Percentiles rank a stretch among this genome's conserved stretches.
phyloP scores from a whole-genome alignment of 1,140 invertebrate genomes.

The Nymphalis io region DNA sequence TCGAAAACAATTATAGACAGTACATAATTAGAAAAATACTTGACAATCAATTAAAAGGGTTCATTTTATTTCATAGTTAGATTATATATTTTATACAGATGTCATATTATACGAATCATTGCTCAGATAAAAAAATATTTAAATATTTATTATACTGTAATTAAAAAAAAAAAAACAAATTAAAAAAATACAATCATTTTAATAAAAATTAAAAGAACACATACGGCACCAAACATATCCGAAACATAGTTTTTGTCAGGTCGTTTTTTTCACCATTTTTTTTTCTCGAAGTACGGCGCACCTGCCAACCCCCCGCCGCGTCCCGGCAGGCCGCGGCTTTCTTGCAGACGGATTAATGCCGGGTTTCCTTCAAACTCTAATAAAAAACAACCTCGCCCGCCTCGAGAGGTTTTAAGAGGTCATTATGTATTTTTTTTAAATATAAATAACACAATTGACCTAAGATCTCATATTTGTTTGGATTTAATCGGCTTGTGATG shows the following conservation, averaged over 20 bases:
- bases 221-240: constrained; percentile 37
- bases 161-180: no score
- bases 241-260: constrained; percentile 37
- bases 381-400: constrained; percentile 49
- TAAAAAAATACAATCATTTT: no score
- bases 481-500: constrained; percentile 13
- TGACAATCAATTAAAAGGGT: no score
- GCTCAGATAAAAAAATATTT: no score
- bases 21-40: no score
- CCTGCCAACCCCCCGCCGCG: constrained; percentile 66
- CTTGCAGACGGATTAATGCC: constrained; percentile 67
- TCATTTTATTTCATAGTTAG: no score
- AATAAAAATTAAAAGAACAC: neutral
- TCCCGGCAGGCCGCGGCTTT: constrained; percentile 45
- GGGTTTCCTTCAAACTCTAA: constrained; percentile 47
- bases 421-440: constrained; percentile 53
- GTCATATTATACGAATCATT: no score
- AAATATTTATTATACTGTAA: no score
- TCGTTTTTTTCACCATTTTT: constrained; percentile 40
- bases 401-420: constrained; percentile 47
- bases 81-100: no score
- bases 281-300: constrained; percentile 53
- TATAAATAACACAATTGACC: constrained; percentile 55
- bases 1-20: no score
- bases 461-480: constrained; percentile 27